Evolutionary conservation across 2,888 invertebrate genomes (phyloP), one percentile per base, ranked within the genome.

Genomic region (Cenopis cana): DNA sequence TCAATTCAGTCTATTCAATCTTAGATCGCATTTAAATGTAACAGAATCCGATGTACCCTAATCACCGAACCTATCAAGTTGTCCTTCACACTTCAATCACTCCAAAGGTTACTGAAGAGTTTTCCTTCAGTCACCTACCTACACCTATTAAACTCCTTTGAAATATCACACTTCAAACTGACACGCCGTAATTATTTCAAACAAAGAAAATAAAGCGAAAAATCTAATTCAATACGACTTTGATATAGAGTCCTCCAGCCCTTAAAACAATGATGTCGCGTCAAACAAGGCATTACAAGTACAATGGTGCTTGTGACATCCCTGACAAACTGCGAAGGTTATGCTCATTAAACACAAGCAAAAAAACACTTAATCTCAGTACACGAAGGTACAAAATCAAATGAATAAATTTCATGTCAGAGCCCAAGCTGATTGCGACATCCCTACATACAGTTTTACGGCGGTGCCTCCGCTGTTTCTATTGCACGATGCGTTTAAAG

Each of bases 231-330:
- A 81, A 81, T 78, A 75, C 74, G 85, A 85, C 82, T 80, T 82
- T 85, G 86, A 85, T 82, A 78, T 78, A 86, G 81, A 77, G 81
- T 78, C 78, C 86, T 85, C 68, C 72, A 76, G 75, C 11, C 24
- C 77, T 78, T 80, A 85, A 85, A 87, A 86, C 87, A 88, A 85
- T 85, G 83, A 83, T 84, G 84, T 79, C 84, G 83, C 73, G 70
- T 67, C 74, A 68, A 77, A 79, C 78, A 84, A 76, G 77, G 78
- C 80, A 76, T 74, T 75, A 82, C 77, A 76, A 77, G 69, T 76
- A 84, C 81, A 82, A 87, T 82, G 79, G 80, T 82, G 80, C 89
- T 88, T 76, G 50, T 24, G 65, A 59, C 65, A 65, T 65, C 69
- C 69, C 59, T 65, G 18, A 14, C 18, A 1, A 18, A 9, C 9